A percentile compares a stretch with the other conserved stretches of the same genome.
Evolutionary conservation across 2,797 vertebrate species (phyloP).

Genomic region (Choloepus didactylus): DNA sequence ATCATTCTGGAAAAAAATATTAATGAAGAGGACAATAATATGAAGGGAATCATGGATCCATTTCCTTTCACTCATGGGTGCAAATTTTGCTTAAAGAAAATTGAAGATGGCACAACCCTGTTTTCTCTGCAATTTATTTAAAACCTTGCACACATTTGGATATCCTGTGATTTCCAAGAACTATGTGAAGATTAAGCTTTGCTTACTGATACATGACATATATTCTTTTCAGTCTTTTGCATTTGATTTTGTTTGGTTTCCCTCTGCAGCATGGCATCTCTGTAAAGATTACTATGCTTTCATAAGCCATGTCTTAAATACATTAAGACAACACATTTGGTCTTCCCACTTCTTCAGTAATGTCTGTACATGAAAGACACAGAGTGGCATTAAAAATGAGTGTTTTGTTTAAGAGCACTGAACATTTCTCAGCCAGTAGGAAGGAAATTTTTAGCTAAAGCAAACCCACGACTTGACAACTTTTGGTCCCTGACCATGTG

Average conservation of each 20-base stretch:
- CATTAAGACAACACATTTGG: conserved; percentile 88
- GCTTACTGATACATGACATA: conserved; percentile 90
- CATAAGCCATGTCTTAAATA: conserved; percentile 89
- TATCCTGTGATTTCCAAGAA: conserved; percentile 91
- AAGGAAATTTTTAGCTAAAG: conserved; percentile 80
- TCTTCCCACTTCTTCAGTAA: conserved; percentile 86
- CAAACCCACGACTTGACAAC: conserved; percentile 80
- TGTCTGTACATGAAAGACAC: conserved; percentile 86
- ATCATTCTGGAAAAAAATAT: conserved; percentile 83
- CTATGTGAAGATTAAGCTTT: conserved; percentile 90
- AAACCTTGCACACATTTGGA: conserved; percentile 91
- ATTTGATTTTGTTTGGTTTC: conserved; percentile 90
- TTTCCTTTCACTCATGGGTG: conserved; percentile 90
- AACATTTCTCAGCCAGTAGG: conserved; percentile 80
- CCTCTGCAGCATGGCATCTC: conserved; percentile 85
- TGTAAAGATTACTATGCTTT: conserved; percentile 88
- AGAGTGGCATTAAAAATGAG: conserved; percentile 82
- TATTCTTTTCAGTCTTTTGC: conserved; percentile 88
- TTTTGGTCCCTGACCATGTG: conserved; percentile 73
- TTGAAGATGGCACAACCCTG: conserved; percentile 89
- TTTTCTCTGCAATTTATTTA: conserved; percentile 89
- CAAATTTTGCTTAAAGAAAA: conserved; percentile 88
- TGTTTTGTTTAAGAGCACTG: conserved; percentile 83
- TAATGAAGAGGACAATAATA: conserved; percentile 85
- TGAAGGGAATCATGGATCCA: conserved; percentile 83